A percentile compares a stretch with the other conserved stretches of the same genome.
phyloP scores from a whole-genome alignment of 1,140 invertebrate genomes.

The Homalodisca vitripennis region DNA sequence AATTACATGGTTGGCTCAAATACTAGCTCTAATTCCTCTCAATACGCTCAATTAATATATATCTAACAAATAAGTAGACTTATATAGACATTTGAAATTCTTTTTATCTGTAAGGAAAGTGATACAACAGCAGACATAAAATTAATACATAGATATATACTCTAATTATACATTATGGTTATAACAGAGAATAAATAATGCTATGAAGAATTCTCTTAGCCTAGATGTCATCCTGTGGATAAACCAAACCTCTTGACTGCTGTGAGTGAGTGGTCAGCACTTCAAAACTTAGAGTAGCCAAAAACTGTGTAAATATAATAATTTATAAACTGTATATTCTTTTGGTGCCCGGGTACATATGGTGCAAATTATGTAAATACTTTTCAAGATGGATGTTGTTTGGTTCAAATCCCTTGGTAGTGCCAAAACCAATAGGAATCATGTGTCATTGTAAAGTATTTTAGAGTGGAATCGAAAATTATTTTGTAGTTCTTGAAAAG shows the following conservation, averaged over 20 bases:
- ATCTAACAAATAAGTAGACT: too few species aligned
- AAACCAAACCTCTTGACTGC: neutral
- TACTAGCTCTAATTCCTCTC: too few species aligned
- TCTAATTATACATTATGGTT: neutral
- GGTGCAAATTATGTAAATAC: neutral
- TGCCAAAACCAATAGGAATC: neutral
- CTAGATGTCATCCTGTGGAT: neutral
- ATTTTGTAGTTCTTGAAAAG: conserved; percentile 4
- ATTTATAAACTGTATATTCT: conserved; percentile 11
- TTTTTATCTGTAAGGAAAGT: too few species aligned
- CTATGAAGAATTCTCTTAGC: neutral
- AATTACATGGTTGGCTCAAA: too few species aligned
- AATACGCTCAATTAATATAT: too few species aligned
- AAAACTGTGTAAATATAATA: neutral
- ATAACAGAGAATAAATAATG: neutral
- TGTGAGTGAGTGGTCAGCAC: neutral
- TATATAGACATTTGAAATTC: too few species aligned
- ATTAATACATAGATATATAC: too few species aligned
- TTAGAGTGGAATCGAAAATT: neutral
- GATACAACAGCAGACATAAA: too few species aligned
- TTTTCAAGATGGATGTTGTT: neutral
- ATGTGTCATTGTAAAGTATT: conserved; percentile 11
- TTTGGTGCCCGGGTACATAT: neutral
- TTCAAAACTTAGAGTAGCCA: neutral
- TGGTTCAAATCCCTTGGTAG: conserved; percentile 1